Percentiles rank a stretch among this genome's conserved stretches.
phyloP scores from a whole-genome alignment of 1,140 invertebrate genomes.

The Euwallacea fornicatus region DNA sequence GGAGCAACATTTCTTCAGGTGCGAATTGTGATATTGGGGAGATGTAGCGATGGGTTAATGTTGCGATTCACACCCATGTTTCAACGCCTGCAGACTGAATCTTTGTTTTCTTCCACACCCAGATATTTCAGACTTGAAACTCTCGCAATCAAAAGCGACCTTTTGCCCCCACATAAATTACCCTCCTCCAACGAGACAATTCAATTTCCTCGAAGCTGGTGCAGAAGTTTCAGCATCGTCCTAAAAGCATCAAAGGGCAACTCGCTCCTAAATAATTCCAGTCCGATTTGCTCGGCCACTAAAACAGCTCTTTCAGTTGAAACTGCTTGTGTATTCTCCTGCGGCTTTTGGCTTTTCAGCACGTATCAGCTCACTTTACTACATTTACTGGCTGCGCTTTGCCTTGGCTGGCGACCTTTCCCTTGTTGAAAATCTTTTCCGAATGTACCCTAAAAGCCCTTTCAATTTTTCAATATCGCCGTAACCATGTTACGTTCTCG shows the following conservation, averaged over 20 bases:
- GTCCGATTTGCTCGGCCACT: slow-evolving; percentile 47
- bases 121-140: no score
- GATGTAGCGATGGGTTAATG: no score
- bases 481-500: slow-evolving; percentile 27
- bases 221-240: no score
- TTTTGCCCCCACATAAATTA: no score
- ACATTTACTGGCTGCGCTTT: slow-evolving; percentile 41
- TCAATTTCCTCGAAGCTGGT: no score
- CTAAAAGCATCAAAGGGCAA: slow-evolving; percentile 13
- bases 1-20: no score
- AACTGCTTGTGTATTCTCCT: slow-evolving; percentile 47
- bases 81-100: no score
- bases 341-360: slow-evolving; percentile 47
- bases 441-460: slow-evolving; percentile 47
- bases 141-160: no score
- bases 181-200: no score
- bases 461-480: slow-evolving; percentile 47
- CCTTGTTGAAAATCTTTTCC: slow-evolving; percentile 41
- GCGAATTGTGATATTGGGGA: no score
- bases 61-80: no score
- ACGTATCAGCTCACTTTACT: slow-evolving; percentile 47
- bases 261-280: slow-evolving; percentile 44
- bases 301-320: slow-evolving; percentile 46
- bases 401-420: slow-evolving; percentile 39
- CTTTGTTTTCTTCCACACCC: no score